Evolutionary conservation across 2,797 vertebrate species (phyloP).

Genomic region (Hephaestus fuliginosus): DNA sequence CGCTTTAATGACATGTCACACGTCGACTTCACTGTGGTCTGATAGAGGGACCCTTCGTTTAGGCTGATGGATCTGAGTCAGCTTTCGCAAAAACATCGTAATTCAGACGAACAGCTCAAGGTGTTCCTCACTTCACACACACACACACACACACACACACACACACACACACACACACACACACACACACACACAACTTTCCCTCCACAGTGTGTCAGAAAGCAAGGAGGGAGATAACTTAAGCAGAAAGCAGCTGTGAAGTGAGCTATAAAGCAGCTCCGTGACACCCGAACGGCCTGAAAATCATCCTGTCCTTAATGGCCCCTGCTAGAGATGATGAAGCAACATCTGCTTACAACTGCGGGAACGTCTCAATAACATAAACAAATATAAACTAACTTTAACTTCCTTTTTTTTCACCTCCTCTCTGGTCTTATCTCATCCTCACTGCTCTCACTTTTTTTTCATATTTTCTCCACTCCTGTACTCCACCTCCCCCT

Average conservation of each 20-base stretch:
- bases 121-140: slow-evolving; percentile 29
- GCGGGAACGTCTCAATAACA: slow-evolving; percentile 27
- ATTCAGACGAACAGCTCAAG: slow-evolving; percentile 47
- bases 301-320: slow-evolving; percentile 67
- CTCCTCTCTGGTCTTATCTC: slow-evolving; percentile 8
- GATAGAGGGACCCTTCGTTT: slow-evolving; percentile 17
- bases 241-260: slow-evolving; percentile 41
- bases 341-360: slow-evolving; percentile 59
- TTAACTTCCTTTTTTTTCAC: not conserved
- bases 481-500: slow-evolving; percentile 17
- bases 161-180: not conserved
- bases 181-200: slow-evolving; percentile 1
- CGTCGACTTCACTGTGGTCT: slow-evolving; percentile 2
- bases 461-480: not conserved
- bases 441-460: not conserved
- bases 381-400: slow-evolving; percentile 36
- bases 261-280: slow-evolving; percentile 59
- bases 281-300: slow-evolving; percentile 49
- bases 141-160: not conserved
- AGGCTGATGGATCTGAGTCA: slow-evolving; percentile 39
- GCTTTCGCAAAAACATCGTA: slow-evolving; percentile 43
- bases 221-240: slow-evolving; percentile 36
- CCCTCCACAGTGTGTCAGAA: slow-evolving; percentile 5
- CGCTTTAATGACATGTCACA: slow-evolving; percentile 9
- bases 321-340: slow-evolving; percentile 50